A percentile compares a stretch with the other conserved stretches of the same genome.
These are phyloP conservation scores for Anabas testudineus DNA, from an alignment of 2,797 vertebrate genomes.

Conservation along the genomic window DNA sequence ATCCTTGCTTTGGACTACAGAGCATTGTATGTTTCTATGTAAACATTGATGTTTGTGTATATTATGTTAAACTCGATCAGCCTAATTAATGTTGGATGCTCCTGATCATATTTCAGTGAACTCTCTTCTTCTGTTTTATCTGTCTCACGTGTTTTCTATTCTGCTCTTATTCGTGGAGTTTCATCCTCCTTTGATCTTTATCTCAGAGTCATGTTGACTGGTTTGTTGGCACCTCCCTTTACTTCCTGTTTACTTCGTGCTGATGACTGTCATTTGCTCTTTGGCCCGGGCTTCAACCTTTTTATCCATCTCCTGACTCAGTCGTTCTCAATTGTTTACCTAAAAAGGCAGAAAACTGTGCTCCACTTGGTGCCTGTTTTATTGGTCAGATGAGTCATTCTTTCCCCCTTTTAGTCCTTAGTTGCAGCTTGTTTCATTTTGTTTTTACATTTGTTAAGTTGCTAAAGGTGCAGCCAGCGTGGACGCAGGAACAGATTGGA, in stretches of 20 bases:
- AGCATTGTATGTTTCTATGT: no score
- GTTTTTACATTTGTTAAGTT: background rate
- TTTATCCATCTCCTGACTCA: background rate
- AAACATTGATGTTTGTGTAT: no score
- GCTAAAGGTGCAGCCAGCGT: background rate
- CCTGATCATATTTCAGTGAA: no score
- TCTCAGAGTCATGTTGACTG: background rate
- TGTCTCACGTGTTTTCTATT: no score
- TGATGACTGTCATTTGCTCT: background rate
- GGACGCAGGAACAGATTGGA: background rate
- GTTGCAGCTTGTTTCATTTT: background rate
- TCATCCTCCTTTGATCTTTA: background rate
- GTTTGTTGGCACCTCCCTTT: background rate
- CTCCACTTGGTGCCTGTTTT: slow-evolving; percentile 9
- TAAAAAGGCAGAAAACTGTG: slow-evolving; percentile 9
- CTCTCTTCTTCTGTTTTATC: no score
- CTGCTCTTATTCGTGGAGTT: no score
- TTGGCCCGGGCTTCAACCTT: background rate
- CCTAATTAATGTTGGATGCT: no score
- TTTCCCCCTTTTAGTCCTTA: slow-evolving; percentile 6
- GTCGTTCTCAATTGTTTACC: background rate
- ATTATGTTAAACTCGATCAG: no score
- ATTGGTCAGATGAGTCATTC: slow-evolving; percentile 32
- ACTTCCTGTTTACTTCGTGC: slow-evolving; percentile 19
- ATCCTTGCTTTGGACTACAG: no score